Evolutionary conservation across 2,113 vertebrate genomes (phyloP).

Genomic region (Phocoena phocoena): DNA sequence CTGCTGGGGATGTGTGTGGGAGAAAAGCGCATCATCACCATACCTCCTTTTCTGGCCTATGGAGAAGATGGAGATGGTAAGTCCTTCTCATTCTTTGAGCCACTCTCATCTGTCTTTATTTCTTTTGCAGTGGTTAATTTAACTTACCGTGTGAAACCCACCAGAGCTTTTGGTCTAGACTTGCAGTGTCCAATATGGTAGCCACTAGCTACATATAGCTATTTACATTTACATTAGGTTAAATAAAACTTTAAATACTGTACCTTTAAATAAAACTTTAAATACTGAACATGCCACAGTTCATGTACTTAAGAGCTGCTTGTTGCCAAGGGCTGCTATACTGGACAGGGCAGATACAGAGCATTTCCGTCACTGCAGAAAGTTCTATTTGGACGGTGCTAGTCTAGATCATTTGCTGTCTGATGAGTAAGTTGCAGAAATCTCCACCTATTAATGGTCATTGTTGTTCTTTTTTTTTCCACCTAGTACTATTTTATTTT

Average conservation of each 20-base stretch:
- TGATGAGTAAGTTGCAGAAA: neutral
- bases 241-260: neutral
- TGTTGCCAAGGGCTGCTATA: rapidly evolving
- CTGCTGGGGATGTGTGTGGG: slow-evolving; percentile 98
- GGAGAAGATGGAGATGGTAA: slow-evolving; percentile 97
- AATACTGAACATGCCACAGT: neutral
- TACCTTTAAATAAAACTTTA: neutral
- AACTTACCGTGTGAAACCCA: neutral
- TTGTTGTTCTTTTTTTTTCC: too few species aligned
- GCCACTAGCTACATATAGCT: neutral
- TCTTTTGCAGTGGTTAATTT: neutral
- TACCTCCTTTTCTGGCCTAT: slow-evolving; percentile 95
- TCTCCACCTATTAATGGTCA: neutral
- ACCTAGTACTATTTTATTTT: too few species aligned
- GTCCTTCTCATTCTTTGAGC: neutral
- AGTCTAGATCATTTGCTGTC: neutral
- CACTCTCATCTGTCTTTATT: neutral
- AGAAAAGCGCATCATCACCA: slow-evolving; percentile 94
- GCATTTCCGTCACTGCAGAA: neutral
- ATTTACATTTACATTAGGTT: neutral
- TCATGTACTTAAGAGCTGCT: neutral
- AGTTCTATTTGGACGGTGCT: neutral
- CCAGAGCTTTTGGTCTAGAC: neutral
- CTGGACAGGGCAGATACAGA: neutral
- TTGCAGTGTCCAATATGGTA: neutral